Conservation (phyloP, 2,888 invertebrate species). For the Artemia sinica region DNA sequence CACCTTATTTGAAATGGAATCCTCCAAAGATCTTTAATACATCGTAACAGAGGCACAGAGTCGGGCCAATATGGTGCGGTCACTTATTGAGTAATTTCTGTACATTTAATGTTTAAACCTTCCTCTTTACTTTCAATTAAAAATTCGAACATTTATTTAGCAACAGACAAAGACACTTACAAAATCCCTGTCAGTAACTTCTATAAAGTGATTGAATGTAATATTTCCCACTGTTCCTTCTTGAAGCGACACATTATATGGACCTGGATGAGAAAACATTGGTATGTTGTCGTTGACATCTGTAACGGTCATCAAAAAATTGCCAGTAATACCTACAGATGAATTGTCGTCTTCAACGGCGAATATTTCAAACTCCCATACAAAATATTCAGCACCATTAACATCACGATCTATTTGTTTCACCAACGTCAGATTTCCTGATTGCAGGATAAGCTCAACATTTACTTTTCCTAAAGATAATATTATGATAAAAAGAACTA, state of each 20-base stretch:
- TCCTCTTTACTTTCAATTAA: not conserved
- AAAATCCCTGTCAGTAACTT: not conserved
- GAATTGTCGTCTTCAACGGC: not conserved
- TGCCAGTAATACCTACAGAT: not conserved
- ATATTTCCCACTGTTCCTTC: not conserved
- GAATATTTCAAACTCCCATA: not conserved
- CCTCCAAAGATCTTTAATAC: too few species aligned
- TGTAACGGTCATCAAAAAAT: not conserved
- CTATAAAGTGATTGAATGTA: not conserved
- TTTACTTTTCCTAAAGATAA: not conserved
- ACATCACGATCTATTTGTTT: not conserved
- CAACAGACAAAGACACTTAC: not conserved
- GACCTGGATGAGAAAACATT: not conserved
- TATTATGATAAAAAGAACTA: too few species aligned
- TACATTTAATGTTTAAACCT: not conserved
- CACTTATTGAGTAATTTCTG: too few species aligned
- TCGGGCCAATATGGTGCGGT: too few species aligned
- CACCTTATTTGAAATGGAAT: too few species aligned
- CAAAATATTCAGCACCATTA: not conserved
- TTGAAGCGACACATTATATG: not conserved
- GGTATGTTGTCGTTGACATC: conserved; percentile 4
- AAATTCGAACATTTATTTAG: not conserved
- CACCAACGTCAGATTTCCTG: not conserved
- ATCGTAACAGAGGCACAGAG: too few species aligned
- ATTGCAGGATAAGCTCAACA: not conserved